Evolutionary conservation across 2,888 invertebrate genomes (phyloP).

Genomic region (Pollenia griseotomentosa): DNA sequence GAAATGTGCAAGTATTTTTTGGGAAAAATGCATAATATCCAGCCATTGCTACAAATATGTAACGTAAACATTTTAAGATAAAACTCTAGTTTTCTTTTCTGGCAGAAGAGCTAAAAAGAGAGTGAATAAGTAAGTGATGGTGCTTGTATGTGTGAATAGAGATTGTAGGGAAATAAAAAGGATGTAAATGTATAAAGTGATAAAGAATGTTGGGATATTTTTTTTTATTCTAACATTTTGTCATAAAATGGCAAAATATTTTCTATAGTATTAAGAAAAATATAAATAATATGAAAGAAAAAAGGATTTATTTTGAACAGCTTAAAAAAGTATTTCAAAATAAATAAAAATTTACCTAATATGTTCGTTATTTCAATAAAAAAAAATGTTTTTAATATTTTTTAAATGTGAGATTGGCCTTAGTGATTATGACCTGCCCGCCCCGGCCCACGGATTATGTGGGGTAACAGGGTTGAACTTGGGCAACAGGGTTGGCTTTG

Average conservation of each 20-base stretch:
- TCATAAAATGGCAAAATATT: slow-evolving; percentile 47
- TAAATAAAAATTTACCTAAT: background rate
- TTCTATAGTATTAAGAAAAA: background rate
- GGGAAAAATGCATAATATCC: slow-evolving; percentile 40
- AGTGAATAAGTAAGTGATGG: background rate
- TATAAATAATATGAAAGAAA: background rate
- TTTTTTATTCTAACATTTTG: slow-evolving; percentile 38
- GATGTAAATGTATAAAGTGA: slow-evolving; percentile 33
- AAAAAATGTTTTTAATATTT: too few species aligned
- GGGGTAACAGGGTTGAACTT: too few species aligned
- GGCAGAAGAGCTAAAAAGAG: background rate
- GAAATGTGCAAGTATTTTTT: slow-evolving; percentile 36
- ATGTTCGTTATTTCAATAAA: too few species aligned
- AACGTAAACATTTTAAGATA: slow-evolving; percentile 33
- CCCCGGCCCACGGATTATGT: too few species aligned
- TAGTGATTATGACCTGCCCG: too few species aligned
- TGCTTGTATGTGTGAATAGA: background rate
- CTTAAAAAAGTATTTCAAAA: slow-evolving; percentile 4
- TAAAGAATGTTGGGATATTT: slow-evolving; percentile 6
- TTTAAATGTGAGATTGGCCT: too few species aligned
- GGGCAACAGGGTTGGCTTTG: too few species aligned
- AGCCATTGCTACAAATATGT: background rate
- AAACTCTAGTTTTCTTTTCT: background rate
- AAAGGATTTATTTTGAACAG: background rate
- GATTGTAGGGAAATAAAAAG: slow-evolving; percentile 32